Evolutionary conservation across 2,888 invertebrate species (phyloP).

Genomic region (Scaptomyza cyrtandrae): DNA sequence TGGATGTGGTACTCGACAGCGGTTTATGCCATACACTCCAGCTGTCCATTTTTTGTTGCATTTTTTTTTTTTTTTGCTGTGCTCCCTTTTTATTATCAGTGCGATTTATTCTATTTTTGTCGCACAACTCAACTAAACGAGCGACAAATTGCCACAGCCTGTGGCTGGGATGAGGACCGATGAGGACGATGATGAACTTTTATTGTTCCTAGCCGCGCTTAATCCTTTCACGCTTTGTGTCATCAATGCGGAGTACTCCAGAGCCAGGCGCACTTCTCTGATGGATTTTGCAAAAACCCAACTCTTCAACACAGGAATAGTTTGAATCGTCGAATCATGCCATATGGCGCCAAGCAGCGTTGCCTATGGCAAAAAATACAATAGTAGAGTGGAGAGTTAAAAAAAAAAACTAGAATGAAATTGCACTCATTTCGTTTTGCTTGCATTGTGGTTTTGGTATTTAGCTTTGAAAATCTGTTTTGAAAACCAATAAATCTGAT

Average conservation of each 20-base stretch:
- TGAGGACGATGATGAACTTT: constrained; percentile 75
- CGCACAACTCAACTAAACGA: constrained; percentile 80
- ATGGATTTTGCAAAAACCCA: constrained; percentile 63
- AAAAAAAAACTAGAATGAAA: constrained; percentile 8
- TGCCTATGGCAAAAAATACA: constrained; percentile 20
- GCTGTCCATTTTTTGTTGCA: constrained; percentile 65
- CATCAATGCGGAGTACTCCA: constrained; percentile 51
- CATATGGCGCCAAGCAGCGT: constrained; percentile 66
- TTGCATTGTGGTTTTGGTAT: constrained; percentile 65
- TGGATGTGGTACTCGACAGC: constrained; percentile 46
- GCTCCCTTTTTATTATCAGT: constrained; percentile 64
- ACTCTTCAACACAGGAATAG: constrained; percentile 43
- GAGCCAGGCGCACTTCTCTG: constrained; percentile 56
- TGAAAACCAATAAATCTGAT: constrained; percentile 81
- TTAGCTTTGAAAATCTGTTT: constrained; percentile 72
- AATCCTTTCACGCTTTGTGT: constrained; percentile 78
- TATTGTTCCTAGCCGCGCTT: constrained; percentile 70
- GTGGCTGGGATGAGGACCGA: constrained; percentile 20
- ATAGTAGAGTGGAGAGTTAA: not conserved
- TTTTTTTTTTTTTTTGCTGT: not conserved
- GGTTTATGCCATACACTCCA: constrained; percentile 61
- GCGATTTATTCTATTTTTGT: constrained; percentile 78
- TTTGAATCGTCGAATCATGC: constrained; percentile 47
- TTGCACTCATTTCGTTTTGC: constrained; percentile 58
- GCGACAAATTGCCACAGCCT: constrained; percentile 75